Evolutionary conservation across 92 coral and sea anemone species (phyloP).

Genomic region (Actinostola sp.): DNA sequence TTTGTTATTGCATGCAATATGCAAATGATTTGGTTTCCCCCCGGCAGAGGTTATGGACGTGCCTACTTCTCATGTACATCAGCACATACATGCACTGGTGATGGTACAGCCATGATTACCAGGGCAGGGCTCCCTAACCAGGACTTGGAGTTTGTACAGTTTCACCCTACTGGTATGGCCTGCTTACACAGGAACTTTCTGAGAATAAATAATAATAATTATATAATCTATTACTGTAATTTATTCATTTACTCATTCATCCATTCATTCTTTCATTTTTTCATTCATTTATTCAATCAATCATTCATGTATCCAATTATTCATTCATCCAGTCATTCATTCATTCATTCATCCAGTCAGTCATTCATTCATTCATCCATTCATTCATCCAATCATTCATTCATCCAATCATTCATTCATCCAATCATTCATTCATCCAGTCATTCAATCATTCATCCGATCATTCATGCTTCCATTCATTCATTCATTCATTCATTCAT

Average conservation of each 20-base stretch:
- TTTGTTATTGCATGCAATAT: no score
- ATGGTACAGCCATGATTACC: conserved; percentile 93
- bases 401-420: not conserved
- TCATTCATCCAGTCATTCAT: not conserved
- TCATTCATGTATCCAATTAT: no score
- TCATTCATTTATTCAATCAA: not conserved
- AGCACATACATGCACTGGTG: conserved; percentile 96
- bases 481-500: not conserved
- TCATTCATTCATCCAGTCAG: not conserved
- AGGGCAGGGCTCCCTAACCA: conserved; percentile 93
- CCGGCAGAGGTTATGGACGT: conserved; percentile 89
- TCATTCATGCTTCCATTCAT: not conserved
- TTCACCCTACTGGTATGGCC: conserved; percentile 77
- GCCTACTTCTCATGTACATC: conserved; percentile 97
- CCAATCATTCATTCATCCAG: not conserved
- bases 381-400: not conserved
- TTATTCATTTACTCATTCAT: not conserved
- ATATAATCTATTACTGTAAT: no score
- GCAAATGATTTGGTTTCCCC: not conserved
- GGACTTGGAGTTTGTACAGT: conserved; percentile 98
- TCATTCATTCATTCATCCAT: not conserved
- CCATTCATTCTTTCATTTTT: not conserved
- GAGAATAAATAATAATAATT: no score
- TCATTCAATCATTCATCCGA: not conserved
- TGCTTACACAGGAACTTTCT: not conserved